Base-by-base conservation (phyloP, 2,888 invertebrate genomes). In the Ectemnius continuus region DNA sequence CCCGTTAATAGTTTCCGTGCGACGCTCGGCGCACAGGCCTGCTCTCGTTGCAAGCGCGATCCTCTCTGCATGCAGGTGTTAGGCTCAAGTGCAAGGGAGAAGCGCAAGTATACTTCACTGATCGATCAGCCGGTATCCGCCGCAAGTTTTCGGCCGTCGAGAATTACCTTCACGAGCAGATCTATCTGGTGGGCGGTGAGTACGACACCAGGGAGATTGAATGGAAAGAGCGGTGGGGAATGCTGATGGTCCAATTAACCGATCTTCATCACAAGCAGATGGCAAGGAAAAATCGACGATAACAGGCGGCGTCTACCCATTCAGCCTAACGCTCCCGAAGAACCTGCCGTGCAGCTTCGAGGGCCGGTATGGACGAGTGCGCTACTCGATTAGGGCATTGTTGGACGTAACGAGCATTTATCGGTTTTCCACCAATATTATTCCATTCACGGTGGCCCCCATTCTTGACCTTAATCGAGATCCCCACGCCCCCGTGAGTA, bases 391-490 rank as follows among this genome's bases (percentile, higher is more conserved):
- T 62, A 90, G 89, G 75, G 92, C 90, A 23, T 89, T 87, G 61
- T 88, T 92, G 64, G 91, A 92, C 76, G 70, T 87, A 67, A 82
- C 79, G 58, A 76, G 78, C 62, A 72, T 82, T 68, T 72, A 78
- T 72, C 73, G 74, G 64, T 74, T 84, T 70, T 82, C 83, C 61
- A 81, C 83, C 63, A 81, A 84, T 64, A 80, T 81, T 61, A 87
- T 91, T 73, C 91, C 92, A 36, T 92, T 93, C 84, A 92, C 91
- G 18, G 90, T 92, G 5, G 91, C 91, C 62, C 88, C 91, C 16
- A 80, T 91, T 67, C 86, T 91, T 67, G 92, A 93, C 84, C 88
- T 93, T 76, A 93, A 93, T 87, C 83, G 85, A 73, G 89, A 89
- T 78, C 80, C 88, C 14, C 81, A 86, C n/a, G 88, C 89, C 18